Conservation (phyloP, 37 sponge, comb jelly and placozoan genomes). For the Halisarca cf. caerulea region DNA sequence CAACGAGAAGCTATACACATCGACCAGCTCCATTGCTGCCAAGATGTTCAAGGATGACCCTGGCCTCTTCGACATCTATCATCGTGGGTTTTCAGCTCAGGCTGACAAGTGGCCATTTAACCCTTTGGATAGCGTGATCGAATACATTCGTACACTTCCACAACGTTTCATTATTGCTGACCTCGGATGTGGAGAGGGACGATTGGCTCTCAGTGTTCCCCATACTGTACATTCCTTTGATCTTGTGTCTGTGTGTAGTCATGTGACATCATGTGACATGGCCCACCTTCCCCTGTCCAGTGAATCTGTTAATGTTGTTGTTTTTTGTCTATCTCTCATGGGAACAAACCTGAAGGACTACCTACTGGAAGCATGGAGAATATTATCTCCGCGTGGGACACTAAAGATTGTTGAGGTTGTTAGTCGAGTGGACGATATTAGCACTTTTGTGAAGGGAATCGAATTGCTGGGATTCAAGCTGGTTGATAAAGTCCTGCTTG, state of each 20-base stretch:
- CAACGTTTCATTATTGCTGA: slow-evolving; percentile 71
- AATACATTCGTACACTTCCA: slow-evolving; percentile 58
- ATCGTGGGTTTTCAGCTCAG: slow-evolving; percentile 84
- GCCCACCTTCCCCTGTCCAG: slow-evolving; percentile 71
- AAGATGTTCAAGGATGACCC: slow-evolving; percentile 78
- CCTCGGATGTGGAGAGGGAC: slow-evolving; percentile 96
- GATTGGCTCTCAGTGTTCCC: slow-evolving; percentile 68
- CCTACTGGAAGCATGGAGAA: slow-evolving; percentile 82
- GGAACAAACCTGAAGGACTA: slow-evolving; percentile 91
- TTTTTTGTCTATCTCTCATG: slow-evolving; percentile 97
- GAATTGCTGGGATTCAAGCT: slow-evolving; percentile 72
- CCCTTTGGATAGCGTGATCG: slow-evolving; percentile 86
- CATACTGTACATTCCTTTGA: slow-evolving; percentile 90
- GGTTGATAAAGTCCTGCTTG: slow-evolving; percentile 32
- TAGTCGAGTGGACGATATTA: slow-evolving; percentile 69
- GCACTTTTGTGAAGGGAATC: slow-evolving; percentile 61
- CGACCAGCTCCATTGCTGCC: slow-evolving; percentile 54
- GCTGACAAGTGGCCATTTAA: slow-evolving; percentile 90
- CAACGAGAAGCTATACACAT: slow-evolving; percentile 95
- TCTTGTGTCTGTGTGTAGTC: slow-evolving; percentile 73
- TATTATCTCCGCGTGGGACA: slow-evolving; percentile 61
- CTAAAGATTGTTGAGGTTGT: slow-evolving; percentile 85
- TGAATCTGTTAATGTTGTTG: slow-evolving; percentile 73
- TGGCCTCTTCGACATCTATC: slow-evolving; percentile 82
- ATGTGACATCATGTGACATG: slow-evolving; percentile 93